Conservation (phyloP, 2,797 vertebrate species). For the Enteromius argenteus region DNA sequence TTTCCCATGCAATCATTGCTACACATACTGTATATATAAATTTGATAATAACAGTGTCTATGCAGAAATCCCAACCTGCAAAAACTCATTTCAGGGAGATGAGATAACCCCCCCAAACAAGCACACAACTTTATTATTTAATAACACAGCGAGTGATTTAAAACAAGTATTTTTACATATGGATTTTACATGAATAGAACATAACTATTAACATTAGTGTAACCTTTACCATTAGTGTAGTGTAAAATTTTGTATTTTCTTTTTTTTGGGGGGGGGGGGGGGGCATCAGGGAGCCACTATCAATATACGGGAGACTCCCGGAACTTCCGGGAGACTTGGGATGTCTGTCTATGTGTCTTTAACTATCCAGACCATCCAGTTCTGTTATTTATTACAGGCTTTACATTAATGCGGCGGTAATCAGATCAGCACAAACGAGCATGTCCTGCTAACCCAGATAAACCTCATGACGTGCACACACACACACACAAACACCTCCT, state of each 20-base stretch:
- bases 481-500: background rate
- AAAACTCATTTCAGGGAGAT: too few relatives aligned
- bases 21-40: background rate
- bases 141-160: too few relatives aligned
- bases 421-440: slow-evolving; percentile 39
- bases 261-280: too few relatives aligned
- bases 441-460: slow-evolving; percentile 37
- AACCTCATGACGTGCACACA: slow-evolving; percentile 1
- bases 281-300: too few relatives aligned
- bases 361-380: slow-evolving; percentile 15
- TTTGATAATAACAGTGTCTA: slow-evolving; percentile 4
- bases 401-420: slow-evolving; percentile 51
- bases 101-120: too few relatives aligned
- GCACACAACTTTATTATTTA: too few relatives aligned
- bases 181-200: too few relatives aligned
- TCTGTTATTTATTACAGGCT: slow-evolving; percentile 27
- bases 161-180: too few relatives aligned
- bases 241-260: too few relatives aligned
- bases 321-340: background rate
- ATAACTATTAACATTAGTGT: too few relatives aligned
- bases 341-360: slow-evolving; percentile 18
- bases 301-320: too few relatives aligned
- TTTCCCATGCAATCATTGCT: background rate
- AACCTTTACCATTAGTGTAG: too few relatives aligned
- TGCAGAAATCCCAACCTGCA: background rate